A percentile compares a stretch with the other conserved stretches of the same genome.
Conservation (phyloP, 1,140 invertebrate genomes). For the Chymomyza costata region DNA sequence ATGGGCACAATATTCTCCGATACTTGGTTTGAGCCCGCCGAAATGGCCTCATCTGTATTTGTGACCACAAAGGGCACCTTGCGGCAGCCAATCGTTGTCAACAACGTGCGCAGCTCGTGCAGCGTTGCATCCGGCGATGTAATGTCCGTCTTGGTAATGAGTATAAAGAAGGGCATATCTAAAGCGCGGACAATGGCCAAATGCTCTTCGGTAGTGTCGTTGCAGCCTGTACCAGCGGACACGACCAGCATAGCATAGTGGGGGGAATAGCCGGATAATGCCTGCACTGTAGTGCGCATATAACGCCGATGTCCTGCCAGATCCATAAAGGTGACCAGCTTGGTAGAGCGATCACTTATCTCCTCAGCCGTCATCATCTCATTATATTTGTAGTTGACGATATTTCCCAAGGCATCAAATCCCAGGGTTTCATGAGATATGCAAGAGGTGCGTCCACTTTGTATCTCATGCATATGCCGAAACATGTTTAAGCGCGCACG, state of each 20-base stretch:
- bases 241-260: conserved; percentile 97
- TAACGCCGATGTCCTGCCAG: conserved; percentile 98
- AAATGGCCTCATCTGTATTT: conserved; percentile 84
- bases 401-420: conserved; percentile 87
- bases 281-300: conserved; percentile 95
- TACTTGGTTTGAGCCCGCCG: conserved; percentile 80
- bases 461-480: conserved; percentile 96
- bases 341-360: conserved; percentile 92
- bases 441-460: conserved; percentile 95
- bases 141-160: conserved; percentile 93
- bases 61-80: conserved; percentile 83
- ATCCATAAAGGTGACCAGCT: conserved; percentile 96
- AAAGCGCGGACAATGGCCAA: conserved; percentile 88
- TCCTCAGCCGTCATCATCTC: conserved; percentile 95
- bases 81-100: conserved; percentile 80
- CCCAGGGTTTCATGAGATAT: conserved; percentile 98
- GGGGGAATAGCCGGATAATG: conserved; percentile 94
- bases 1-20: conserved; percentile 87
- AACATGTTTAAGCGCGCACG: conserved; percentile 96
- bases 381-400: conserved; percentile 90
- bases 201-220: conserved; percentile 87
- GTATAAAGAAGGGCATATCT: conserved; percentile 92
- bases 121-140: conserved; percentile 80
- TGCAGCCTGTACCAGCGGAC: conserved; percentile 78
- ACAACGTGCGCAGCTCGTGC: conserved; percentile 79